These are phyloP conservation scores for Theonella swinhoei DNA, from an alignment of 37 sponge, comb jelly and placozoan species.

Conservation along the genomic window DNA sequence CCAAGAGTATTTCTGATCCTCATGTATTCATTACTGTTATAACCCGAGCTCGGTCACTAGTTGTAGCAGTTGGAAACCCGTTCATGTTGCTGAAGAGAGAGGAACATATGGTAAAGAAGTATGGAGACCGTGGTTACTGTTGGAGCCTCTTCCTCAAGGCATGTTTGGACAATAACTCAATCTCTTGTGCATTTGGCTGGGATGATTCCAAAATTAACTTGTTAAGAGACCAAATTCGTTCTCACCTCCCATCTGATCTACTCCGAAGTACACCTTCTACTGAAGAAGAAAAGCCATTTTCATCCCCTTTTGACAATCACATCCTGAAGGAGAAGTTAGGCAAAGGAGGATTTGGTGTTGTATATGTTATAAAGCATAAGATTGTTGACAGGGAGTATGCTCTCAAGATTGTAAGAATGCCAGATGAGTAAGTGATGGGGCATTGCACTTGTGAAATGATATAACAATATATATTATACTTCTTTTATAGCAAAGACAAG, in stretches of 20 bases:
- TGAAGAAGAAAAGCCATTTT: no score
- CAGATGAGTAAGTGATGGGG: not conserved
- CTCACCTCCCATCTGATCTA: no score
- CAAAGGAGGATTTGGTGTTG: not conserved
- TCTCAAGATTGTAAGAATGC: not conserved
- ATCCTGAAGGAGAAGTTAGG: not conserved
- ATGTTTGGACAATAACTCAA: conserved; percentile 26
- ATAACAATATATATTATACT: no score
- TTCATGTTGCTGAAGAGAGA: conserved; percentile 39
- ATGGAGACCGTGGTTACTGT: conserved; percentile 33
- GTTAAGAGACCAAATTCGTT: no score
- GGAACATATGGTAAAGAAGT: conserved; percentile 34
- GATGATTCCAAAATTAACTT: not conserved
- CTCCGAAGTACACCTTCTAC: no score
- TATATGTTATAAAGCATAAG: not conserved
- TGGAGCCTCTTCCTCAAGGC: conserved; percentile 63
- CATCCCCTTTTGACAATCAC: no score
- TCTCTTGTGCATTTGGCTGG: not conserved
- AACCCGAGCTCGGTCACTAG: conserved; percentile 61
- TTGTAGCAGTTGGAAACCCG: conserved; percentile 59
- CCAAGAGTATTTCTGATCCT: conserved; percentile 51
- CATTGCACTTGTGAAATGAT: not conserved
- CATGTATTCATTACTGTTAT: conserved; percentile 59
- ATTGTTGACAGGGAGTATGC: not conserved
- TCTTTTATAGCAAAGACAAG: not conserved